These are phyloP conservation scores for Scaptomyza montana DNA, from an alignment of 1,140 invertebrate species.

Conservation along the genomic window DNA sequence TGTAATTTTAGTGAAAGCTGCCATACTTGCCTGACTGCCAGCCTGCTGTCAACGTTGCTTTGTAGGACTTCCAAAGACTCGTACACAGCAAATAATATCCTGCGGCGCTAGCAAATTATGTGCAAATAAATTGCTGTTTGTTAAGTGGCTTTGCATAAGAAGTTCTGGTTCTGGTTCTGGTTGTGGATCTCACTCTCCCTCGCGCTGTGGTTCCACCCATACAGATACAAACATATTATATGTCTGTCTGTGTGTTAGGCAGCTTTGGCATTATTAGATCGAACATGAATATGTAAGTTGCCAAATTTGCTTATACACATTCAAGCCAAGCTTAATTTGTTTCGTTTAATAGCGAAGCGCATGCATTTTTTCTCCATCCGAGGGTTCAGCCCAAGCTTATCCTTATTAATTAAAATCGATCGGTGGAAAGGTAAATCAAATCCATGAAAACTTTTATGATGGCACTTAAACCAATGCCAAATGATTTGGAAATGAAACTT, in stretches of 20 bases:
- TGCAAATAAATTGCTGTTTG: constrained; percentile 82
- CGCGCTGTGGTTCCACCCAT: constrained; percentile 29
- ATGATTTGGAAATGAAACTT: constrained; percentile 23
- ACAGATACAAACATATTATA: neutral
- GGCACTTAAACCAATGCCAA: constrained; percentile 12
- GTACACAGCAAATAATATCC: constrained; percentile 67
- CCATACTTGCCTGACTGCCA: constrained; percentile 8
- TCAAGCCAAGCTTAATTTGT: constrained; percentile 66
- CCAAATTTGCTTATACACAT: constrained; percentile 47
- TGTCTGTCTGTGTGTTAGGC: constrained; percentile 15
- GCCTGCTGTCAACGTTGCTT: constrained; percentile 34
- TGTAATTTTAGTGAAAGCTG: constrained; percentile 67
- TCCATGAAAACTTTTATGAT: constrained; percentile 43
- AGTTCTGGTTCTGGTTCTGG: constrained; percentile 42
- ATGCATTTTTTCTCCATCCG: constrained; percentile 59
- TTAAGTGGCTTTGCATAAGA: constrained; percentile 83
- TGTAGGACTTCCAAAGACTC: constrained; percentile 19
- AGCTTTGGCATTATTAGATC: constrained; percentile 64
- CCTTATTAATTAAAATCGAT: constrained; percentile 49
- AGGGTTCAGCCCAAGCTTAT: neutral
- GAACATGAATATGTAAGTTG: constrained; percentile 77
- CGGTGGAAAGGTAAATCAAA: constrained; percentile 42
- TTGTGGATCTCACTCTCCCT: constrained; percentile 2
- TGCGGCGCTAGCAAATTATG: constrained; percentile 79
- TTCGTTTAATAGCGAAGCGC: constrained; percentile 67